Evolutionary conservation across 2,888 invertebrate genomes (phyloP), one percentile per base, ranked within the genome.

Genomic region (Lepidochrysops patricia): DNA sequence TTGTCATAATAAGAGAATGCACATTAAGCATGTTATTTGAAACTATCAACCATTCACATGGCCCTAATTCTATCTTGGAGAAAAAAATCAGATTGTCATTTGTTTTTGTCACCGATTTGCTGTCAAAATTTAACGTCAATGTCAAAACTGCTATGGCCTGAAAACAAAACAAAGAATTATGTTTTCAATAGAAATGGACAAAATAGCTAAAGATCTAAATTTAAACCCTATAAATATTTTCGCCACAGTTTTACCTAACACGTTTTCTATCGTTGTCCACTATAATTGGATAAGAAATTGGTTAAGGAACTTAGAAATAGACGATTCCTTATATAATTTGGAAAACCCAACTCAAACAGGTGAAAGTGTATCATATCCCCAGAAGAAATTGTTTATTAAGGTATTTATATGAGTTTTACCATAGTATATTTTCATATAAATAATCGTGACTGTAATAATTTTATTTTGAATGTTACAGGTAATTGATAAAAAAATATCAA

Each of bases 181-280:
- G 61, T 64, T 66, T 64, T 63, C 67, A 54, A 65, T 65, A 73
- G 72, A 77, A 72, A 94, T 94, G 94, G 93, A 94, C 77, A 81
- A 86, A 75, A 89, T 95, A 71, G 91, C 91, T 75, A 91, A 91
- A 71, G 94, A 95, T 84, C 88, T 96, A 73, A 92, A 92, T 66
- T 91, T 96, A 75, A 93, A 92, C 67, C 86, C 84, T 67, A 94
- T 94, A 75, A 93, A 94, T 83, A 86, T 94, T 72, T 79, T 79
- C 71, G 77, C 89, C 56, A 91, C 92, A 57, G 79, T 84, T 58
- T 90, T 91, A 61, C 81, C 91, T 43, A 90, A 91, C 67, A 88
- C 93, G 71, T 93, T 91, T 75, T 80, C 92, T 57, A 91, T 92
- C 27, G 88, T 93, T 60, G 93, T 93, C 57, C 92, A 93, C 74